Evolutionary conservation across 2,888 invertebrate species (phyloP).

Genomic region (Penaeus monodon): DNA sequence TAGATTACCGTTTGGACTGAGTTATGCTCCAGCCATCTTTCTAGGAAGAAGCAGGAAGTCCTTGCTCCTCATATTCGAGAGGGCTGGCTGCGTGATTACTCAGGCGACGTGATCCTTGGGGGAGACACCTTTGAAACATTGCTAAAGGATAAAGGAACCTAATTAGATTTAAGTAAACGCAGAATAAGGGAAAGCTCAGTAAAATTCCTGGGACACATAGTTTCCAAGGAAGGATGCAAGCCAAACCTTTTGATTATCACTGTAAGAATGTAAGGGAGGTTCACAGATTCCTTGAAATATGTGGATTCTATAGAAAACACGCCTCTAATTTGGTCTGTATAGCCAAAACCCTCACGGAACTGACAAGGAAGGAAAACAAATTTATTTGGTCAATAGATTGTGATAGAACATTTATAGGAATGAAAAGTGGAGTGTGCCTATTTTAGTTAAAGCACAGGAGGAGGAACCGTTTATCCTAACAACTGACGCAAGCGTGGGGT

Average conservation of each 20-base stretch:
- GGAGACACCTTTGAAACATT: no score
- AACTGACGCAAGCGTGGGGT: neutral
- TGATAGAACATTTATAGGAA: neutral
- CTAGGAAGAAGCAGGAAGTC: no score
- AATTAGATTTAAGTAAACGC: neutral
- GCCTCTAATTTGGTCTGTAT: no score
- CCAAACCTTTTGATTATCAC: neutral
- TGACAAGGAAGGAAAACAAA: neutral
- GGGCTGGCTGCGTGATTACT: no score
- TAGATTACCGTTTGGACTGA: no score
- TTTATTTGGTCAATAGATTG: neutral
- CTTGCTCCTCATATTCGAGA: no score
- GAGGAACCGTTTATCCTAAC: neutral
- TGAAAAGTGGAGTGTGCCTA: neutral
- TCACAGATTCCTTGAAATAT: neutral
- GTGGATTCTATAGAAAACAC: neutral
- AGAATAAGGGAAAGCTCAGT: neutral
- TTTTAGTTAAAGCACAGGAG: neutral
- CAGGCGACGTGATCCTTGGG: no score
- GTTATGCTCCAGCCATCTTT: no score
- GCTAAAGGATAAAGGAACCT: neutral
- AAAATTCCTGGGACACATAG: neutral
- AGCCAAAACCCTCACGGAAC: neutral
- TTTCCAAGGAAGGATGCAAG: neutral
- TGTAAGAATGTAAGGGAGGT: neutral